Evolutionary conservation across 2,113 vertebrate species (phyloP), one percentile per base, ranked within the genome.

Genomic region (Protobothrops mucrosquamatus): DNA sequence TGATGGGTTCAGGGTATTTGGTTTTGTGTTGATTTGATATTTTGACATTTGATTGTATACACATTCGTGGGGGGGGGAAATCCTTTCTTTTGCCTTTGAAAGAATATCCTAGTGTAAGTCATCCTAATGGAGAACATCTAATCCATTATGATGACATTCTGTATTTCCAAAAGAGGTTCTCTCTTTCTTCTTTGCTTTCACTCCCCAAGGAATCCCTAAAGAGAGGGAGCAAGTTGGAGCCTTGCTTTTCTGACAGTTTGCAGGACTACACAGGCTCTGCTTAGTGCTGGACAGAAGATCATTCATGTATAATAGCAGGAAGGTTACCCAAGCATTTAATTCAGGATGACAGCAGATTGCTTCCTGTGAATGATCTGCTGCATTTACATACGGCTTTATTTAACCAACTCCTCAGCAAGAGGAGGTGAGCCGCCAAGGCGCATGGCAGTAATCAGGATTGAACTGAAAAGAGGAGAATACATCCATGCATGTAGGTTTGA

Each of bases 311-410:
- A 92, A 81, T 69, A 34, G 43, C 29, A 85, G 52, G 46, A 61
- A 39, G 93, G 11, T 18, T 74, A 94, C 22, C 18, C 52, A 64
- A 91, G 34, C 89, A 85, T 94, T 95, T 90, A 90, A 92, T 89
- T 94, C 29, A 52, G 93, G 93, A 95, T 86, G 15, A 59, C 61
- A 90, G 91, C 43, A 89, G 74, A 39, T 93, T 55, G 2, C 88
- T 93, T 93, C 69, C 89, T 93, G 48, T 64, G 74, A 93, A 91
- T 61, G 54, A 56, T 57, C 34, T 26, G 24, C n/a, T 34, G 0
- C 22, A 10, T 94, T 54, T 61, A 43, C 91, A 6, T n/a, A 74
- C 2, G 54, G 3, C 51, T 89, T 93, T 92, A 56, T n/a, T 81
- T 34, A 81, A 89, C 56, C 61, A 57, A 52, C 18, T 74, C 87